These are phyloP conservation scores for Kobus ellipsiprymnus DNA, from an alignment of 2,113 vertebrate genomes.

Conservation along the genomic window DNA sequence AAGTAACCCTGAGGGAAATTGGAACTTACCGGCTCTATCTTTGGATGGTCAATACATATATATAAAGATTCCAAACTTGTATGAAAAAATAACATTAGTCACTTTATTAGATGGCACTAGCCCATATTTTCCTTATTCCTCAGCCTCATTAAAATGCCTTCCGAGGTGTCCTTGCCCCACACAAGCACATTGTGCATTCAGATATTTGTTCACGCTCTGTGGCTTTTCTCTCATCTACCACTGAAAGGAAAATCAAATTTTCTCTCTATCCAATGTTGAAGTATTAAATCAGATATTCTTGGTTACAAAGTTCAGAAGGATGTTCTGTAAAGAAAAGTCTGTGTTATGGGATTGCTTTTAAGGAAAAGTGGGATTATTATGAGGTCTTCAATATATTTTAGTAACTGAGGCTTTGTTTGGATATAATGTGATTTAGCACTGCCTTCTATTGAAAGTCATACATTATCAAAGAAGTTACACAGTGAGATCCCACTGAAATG, in stretches of 20 bases:
- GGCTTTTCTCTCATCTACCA: background rate
- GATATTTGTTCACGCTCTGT: background rate
- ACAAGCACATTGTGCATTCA: background rate
- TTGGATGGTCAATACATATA: background rate
- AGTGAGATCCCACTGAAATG: background rate
- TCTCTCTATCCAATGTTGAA: background rate
- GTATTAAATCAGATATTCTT: slow-evolving; percentile 5
- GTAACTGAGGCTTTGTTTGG: background rate
- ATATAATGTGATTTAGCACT: background rate
- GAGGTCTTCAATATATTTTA: background rate
- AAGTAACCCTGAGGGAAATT: background rate
- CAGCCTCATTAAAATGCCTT: background rate
- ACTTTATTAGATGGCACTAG: background rate
- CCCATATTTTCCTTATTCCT: background rate
- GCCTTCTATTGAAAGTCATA: background rate
- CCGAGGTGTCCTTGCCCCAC: background rate
- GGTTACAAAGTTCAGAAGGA: background rate
- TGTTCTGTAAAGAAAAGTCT: background rate
- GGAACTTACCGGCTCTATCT: background rate
- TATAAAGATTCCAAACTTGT: background rate
- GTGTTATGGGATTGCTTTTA: background rate
- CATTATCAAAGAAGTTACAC: background rate
- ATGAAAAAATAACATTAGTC: background rate
- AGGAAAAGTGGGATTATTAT: background rate
- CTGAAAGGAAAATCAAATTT: slow-evolving; percentile 36